A percentile compares a stretch with the other conserved stretches of the same genome.
phyloP scores from a whole-genome alignment of 2,113 vertebrate genomes.

The Galeopterus variegatus region DNA sequence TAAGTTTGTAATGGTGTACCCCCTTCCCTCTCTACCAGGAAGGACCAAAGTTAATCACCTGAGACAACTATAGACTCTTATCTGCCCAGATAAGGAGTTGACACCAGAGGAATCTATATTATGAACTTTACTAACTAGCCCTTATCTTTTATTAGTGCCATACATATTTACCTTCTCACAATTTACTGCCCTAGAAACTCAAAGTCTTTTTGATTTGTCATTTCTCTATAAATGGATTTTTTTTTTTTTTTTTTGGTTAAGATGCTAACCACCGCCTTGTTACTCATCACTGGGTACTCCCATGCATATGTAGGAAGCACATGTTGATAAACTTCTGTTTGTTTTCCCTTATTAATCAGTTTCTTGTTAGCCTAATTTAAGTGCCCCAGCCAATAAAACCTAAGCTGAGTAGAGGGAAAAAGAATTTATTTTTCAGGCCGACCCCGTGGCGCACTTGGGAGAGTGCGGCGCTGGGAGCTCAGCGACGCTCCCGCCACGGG shows the following conservation, averaged over 20 bases:
- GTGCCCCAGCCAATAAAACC: background rate
- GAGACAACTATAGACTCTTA: background rate
- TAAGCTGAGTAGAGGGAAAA: background rate
- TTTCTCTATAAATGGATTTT: background rate
- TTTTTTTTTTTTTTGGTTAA: background rate
- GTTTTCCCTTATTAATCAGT: background rate
- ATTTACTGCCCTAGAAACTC: background rate
- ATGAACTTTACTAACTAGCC: background rate
- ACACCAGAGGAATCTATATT: background rate
- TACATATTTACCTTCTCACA: background rate
- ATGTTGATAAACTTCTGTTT: background rate
- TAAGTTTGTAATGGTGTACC: background rate
- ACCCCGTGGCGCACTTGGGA: too few relatives aligned
- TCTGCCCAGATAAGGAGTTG: background rate
- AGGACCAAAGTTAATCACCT: background rate
- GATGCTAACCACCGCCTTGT: background rate
- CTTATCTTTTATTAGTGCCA: background rate
- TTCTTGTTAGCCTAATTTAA: background rate
- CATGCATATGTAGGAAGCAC: background rate
- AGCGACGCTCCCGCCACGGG: too few relatives aligned
- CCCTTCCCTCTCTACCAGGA: background rate
- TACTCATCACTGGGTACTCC: background rate
- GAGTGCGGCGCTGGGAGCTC: too few relatives aligned
- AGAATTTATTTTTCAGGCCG: background rate
- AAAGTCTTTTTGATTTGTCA: background rate